Evolutionary conservation across 2,797 vertebrate genomes (phyloP), one percentile per base, ranked within the genome.

Genomic region (Sebastiscus albofasciatus): DNA sequence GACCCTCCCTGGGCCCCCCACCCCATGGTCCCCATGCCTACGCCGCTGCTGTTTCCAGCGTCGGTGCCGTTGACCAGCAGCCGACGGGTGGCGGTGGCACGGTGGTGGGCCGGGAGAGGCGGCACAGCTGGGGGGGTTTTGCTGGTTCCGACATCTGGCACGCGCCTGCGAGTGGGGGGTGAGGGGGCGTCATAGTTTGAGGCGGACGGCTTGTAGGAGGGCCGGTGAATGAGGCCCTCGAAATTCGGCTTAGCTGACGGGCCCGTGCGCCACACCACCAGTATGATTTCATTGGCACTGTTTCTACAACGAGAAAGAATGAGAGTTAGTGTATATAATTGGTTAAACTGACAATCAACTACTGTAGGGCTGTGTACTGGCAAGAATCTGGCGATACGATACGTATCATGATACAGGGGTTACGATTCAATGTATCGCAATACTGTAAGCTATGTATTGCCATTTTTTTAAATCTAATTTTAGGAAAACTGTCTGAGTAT

Each of bases 191-290:
- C 97, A 0, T 95, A 97, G 89, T 89, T 92, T 14, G 96, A 75
- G 65, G 76, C 68, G 26, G 96, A 70, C 0, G 96, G 94, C 72
- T 98, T 98, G 95, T 97, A 97, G 67, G 97, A 96, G 0, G 97
- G 96, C 1, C 96, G 93, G 80, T 97, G 96, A 88, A 96, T 92
- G 83, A 97, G 95, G 3, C 96, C 97, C 1, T 98, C 97, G 0
- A 95, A 97, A 34, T 85, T 95, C 0, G 97, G 93, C 81, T 97
- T 98, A 16, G 96, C 94, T 36, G 97, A 96, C 0, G 97, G 96
- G 39, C 97, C 97, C 0, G 97, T 96, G 24, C 98, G 96, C 97
- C 97, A 98, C 70, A 99, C 97, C 16, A 98, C 96, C n/a, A 99
- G 93, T 4, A 95, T 96, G 94, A 99, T 99, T 90, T 98, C 97